Conservation (phyloP, 2,113 vertebrate species). For the Osmerus eperlanus region DNA sequence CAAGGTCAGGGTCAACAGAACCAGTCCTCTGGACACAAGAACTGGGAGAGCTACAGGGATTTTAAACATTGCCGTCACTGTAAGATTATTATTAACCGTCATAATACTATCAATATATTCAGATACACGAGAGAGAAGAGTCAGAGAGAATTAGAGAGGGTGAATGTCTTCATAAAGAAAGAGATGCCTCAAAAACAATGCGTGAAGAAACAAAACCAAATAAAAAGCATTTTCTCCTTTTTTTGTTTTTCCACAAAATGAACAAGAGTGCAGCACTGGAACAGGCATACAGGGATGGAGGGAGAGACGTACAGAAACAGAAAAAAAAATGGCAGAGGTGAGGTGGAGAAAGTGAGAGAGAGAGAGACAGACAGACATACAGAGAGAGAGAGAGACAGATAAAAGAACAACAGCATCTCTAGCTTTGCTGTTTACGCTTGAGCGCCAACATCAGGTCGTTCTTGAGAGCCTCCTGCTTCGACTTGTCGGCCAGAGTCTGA, state of each 20-base stretch:
- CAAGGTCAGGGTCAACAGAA: conserved; percentile 22
- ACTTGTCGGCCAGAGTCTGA: conserved; percentile 91
- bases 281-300: conserved; percentile 55
- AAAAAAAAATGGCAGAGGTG: background rate
- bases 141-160: conserved; percentile 34
- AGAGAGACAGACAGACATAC: conserved; percentile 42
- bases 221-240: conserved; percentile 67
- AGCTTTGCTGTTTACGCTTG: conserved; percentile 95
- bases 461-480: conserved; percentile 94
- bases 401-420: conserved; percentile 58
- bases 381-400: conserved; percentile 32
- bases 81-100: conserved; percentile 60
- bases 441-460: conserved; percentile 91
- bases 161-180: conserved; percentile 62
- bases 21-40: conserved; percentile 20
- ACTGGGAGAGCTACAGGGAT: conserved; percentile 44
- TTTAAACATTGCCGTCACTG: conserved; percentile 50
- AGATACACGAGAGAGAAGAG: conserved; percentile 33
- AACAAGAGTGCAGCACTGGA: conserved; percentile 65
- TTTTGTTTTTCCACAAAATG: conserved; percentile 56
- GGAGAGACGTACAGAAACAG: conserved; percentile 7
- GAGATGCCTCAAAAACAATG: conserved; percentile 53
- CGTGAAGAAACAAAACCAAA: conserved; percentile 29
- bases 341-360: conserved; percentile 36
- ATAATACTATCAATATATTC: conserved; percentile 65